A percentile compares a stretch with the other conserved stretches of the same genome.
These are phyloP conservation scores for Steinernema hermaphroditum DNA, from an alignment of 2,888 invertebrate species.

Conservation along the genomic window DNA sequence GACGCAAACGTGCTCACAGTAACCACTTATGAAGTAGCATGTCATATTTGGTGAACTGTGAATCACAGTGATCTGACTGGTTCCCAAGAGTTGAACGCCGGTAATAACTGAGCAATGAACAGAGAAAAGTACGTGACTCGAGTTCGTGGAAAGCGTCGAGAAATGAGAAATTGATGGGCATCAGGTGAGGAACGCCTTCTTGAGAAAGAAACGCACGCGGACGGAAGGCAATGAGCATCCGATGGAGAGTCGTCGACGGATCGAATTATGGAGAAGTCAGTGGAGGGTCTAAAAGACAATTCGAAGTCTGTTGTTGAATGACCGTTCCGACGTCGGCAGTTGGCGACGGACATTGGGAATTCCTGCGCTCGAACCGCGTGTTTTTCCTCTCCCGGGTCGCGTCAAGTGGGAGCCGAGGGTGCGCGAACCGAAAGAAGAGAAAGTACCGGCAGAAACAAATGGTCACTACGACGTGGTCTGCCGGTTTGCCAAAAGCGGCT, in stretches of 20 bases:
- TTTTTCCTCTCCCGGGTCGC: constrained; percentile 31
- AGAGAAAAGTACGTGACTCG: too few species aligned
- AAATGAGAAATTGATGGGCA: background rate
- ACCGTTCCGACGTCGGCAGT: constrained; percentile 22
- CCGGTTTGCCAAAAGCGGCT: constrained; percentile 6
- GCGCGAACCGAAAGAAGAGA: constrained; percentile 8
- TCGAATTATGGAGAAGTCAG: constrained; percentile 18
- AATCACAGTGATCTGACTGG: too few species aligned
- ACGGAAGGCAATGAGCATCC: background rate
- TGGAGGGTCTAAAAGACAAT: constrained; percentile 7
- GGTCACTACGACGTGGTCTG: background rate
- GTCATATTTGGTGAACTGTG: too few species aligned
- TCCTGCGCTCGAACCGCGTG: constrained; percentile 17
- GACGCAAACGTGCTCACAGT: too few species aligned
- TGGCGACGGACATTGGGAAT: constrained; percentile 18
- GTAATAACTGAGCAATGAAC: too few species aligned
- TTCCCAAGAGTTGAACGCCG: too few species aligned
- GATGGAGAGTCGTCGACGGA: background rate
- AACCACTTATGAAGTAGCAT: too few species aligned
- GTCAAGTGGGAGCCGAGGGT: constrained; percentile 29
- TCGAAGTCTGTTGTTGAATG: constrained; percentile 22
- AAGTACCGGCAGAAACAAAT: background rate
- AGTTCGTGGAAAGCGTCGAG: too few species aligned
- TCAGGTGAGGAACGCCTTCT: background rate
- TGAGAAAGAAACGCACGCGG: background rate